Conservation (phyloP, 2,113 vertebrate genomes). For the Thomomys bottae region DNA sequence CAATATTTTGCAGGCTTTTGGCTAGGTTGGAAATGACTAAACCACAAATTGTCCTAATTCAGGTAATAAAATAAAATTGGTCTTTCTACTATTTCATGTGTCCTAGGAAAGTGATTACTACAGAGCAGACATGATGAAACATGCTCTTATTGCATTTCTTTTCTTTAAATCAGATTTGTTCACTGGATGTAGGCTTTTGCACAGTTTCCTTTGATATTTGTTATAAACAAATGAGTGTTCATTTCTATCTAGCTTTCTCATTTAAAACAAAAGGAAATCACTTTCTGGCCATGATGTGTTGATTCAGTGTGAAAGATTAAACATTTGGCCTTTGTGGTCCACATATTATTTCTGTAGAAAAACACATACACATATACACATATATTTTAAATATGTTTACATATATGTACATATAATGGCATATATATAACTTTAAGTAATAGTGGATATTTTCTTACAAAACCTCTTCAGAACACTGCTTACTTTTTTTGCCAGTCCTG, state of each 20-base stretch:
- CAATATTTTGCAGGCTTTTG: slow-evolving; percentile 29
- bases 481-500: neutral
- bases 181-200: neutral
- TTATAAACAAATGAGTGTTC: neutral
- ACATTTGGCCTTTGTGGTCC: neutral
- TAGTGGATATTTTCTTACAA: neutral
- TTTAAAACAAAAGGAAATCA: slow-evolving; percentile 5
- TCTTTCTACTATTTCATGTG: neutral
- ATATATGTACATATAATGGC: too few relatives aligned
- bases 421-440: neutral
- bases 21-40: neutral
- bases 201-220: neutral
- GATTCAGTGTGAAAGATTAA: neutral
- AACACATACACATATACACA: neutral
- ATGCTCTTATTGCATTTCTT: neutral
- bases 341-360: neutral
- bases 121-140: neutral
- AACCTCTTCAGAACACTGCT: neutral
- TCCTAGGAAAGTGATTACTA: neutral
- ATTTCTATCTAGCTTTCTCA: neutral
- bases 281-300: neutral
- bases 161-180: neutral
- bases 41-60: slow-evolving; percentile 19
- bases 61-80: neutral
- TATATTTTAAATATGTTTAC: too few relatives aligned